Conservation (phyloP, 2,113 vertebrate genomes). For the Peromyscus californicus region DNA sequence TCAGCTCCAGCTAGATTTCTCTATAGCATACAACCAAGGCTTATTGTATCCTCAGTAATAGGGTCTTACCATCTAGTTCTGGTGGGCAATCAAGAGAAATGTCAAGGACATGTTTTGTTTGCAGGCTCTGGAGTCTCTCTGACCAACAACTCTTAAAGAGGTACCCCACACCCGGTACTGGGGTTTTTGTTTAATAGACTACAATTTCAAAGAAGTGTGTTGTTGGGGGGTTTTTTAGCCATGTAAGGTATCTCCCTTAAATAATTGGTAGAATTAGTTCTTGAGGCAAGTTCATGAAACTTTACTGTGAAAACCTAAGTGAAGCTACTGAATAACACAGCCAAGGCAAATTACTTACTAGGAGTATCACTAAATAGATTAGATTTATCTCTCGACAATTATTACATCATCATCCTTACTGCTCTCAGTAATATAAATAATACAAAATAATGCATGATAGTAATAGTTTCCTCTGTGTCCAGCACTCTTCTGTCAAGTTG, state of each 20-base stretch:
- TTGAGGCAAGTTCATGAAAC: slow-evolving; percentile 14
- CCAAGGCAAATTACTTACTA: neutral
- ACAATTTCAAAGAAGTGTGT: neutral
- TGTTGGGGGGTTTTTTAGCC: too few relatives aligned
- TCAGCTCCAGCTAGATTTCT: neutral
- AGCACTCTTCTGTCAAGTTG: neutral
- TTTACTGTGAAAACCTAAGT: slow-evolving; percentile 4
- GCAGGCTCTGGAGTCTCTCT: neutral
- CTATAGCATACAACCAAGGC: neutral
- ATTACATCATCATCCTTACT: neutral
- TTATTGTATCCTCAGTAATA: neutral
- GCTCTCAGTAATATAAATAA: neutral
- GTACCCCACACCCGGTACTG: too few relatives aligned
- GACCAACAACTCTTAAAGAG: neutral
- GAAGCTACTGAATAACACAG: neutral
- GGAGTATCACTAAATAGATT: neutral
- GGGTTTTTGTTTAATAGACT: neutral
- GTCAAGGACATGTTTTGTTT: neutral
- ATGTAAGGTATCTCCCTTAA: neutral
- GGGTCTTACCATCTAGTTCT: neutral
- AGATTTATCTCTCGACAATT: neutral
- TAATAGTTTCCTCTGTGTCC: neutral
- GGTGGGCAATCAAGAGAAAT: neutral
- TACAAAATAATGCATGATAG: neutral
- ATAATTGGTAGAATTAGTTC: slow-evolving; percentile 12